phyloP scores from a whole-genome alignment of 2,888 invertebrate species.

The Tiphia femorata region DNA sequence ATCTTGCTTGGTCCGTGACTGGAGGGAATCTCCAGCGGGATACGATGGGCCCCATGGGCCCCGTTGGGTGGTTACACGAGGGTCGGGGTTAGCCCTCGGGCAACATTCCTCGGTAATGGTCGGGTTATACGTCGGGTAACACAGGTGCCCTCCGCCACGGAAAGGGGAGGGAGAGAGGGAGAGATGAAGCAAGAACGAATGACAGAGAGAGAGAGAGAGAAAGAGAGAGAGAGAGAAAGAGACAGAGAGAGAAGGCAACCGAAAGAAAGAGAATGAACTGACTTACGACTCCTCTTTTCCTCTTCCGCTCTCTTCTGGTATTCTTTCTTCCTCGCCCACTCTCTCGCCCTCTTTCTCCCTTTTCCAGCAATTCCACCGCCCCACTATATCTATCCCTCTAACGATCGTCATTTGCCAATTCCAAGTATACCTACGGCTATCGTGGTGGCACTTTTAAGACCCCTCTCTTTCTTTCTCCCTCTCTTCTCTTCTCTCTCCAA shows the following conservation, averaged over 20 bases:
- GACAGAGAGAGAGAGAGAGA: slow-evolving; percentile 3
- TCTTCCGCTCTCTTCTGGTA: background rate
- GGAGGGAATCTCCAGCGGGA: slow-evolving; percentile 43
- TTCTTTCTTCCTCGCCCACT: background rate
- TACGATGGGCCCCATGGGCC: slow-evolving; percentile 48
- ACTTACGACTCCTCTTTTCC: slow-evolving; percentile 24
- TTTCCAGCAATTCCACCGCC: too few species aligned
- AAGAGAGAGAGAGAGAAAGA: slow-evolving; percentile 18
- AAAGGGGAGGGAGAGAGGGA: slow-evolving; percentile 7
- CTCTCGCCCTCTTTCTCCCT: too few species aligned
- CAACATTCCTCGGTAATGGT: slow-evolving; percentile 67
- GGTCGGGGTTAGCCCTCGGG: slow-evolving; percentile 62
- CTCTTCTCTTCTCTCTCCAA: background rate
- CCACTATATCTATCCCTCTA: too few species aligned
- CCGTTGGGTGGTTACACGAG: slow-evolving; percentile 46
- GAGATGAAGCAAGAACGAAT: background rate
- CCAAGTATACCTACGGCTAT: too few species aligned
- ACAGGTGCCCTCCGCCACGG: slow-evolving; percentile 61
- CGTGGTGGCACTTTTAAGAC: too few species aligned
- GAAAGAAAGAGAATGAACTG: slow-evolving; percentile 33
- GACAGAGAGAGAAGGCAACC: slow-evolving; percentile 15
- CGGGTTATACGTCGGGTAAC: slow-evolving; percentile 66
- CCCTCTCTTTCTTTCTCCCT: background rate
- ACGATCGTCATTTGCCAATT: too few species aligned
- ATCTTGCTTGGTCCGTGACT: slow-evolving; percentile 41